Base-by-base conservation (phyloP, 2,113 vertebrate species). In the Apteryx mantelli region DNA sequence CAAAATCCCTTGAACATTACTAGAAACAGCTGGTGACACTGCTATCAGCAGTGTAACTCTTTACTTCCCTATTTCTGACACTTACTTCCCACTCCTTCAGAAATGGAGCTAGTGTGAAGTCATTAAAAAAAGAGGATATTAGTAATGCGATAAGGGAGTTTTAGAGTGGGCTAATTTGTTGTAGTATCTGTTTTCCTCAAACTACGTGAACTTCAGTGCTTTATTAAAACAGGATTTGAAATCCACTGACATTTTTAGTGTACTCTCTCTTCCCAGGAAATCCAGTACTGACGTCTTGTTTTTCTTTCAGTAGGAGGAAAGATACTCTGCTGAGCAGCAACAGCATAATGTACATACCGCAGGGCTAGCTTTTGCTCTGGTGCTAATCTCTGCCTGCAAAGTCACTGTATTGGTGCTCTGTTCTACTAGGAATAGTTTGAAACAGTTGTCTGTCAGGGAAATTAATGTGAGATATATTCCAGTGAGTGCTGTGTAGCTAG, bases 11-110 rank as follows among this genome's bases (percentile, higher is more conserved):
- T 30, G 34, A 22, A 40, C 50, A 80, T 24, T 76, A 50, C 34
- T 7, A 73, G 63, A 68, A 86, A 80, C 42, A 80, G 13, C 6
- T 68, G 63, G 10, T 70, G 58, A 61, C 26, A 1, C 40, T 44
- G 65, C 22, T 76, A 12, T 22, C 0, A 0, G 1, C 40, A 13
- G 28, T 61, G 20, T 22, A 61, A 61, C 40, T 32, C 40, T 60
- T 60, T 44, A 28, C 28, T 68, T 30, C 65, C n/a, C 8, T 32
- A 13, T 68, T 68, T 30, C 65, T 68, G 28, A 68, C 28, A 30
- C 42, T 61, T 36, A 12, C n/a, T 68, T 68, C 65, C 40, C 40
- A 14, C 40, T 68, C 11, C 65, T 68, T 26, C 40, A 68, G 65
- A 42, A 44, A 44, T 19, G 25, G 19, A 44, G 40, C 12, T 68